A percentile compares a stretch with the other conserved stretches of the same genome.
Conservation (phyloP, 1,140 invertebrate species). For the Batillaria attramentaria region DNA sequence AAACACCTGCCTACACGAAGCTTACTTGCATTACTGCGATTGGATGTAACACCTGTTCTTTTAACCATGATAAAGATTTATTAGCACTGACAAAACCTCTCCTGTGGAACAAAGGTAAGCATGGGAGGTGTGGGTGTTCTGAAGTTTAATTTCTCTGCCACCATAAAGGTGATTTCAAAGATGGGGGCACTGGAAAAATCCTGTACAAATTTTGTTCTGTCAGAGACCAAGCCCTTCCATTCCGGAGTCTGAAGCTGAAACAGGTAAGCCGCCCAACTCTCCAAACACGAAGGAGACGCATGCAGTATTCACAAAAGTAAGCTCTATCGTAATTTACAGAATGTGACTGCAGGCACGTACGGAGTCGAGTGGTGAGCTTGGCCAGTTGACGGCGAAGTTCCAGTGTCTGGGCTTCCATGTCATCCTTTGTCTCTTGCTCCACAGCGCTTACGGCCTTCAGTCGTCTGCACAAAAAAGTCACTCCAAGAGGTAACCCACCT, state of each 20-base stretch:
- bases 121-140: too few species aligned
- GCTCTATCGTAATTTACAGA: neutral
- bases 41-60: too few species aligned
- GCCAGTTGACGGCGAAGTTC: slow-evolving; percentile 57
- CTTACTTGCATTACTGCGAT: neutral
- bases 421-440: slow-evolving; percentile 51
- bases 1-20: neutral
- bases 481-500: too few species aligned
- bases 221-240: too few species aligned
- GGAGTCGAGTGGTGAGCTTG: slow-evolving; percentile 52
- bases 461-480: too few species aligned
- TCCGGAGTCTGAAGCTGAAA: neutral
- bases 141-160: too few species aligned
- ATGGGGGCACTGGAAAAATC: too few species aligned
- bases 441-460: slow-evolving; percentile 50
- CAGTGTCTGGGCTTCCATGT: slow-evolving; percentile 58
- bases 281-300: neutral
- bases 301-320: neutral
- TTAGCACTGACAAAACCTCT: too few species aligned
- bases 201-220: too few species aligned
- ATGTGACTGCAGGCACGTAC: slow-evolving; percentile 41
- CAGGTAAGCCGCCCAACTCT: neutral
- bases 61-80: too few species aligned
- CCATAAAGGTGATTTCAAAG: too few species aligned
- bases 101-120: too few species aligned